A percentile compares a stretch with the other conserved stretches of the same genome.
These are phyloP conservation scores for Brachypteracias leptosomus DNA, from an alignment of 2,113 vertebrate genomes.

Conservation along the genomic window DNA sequence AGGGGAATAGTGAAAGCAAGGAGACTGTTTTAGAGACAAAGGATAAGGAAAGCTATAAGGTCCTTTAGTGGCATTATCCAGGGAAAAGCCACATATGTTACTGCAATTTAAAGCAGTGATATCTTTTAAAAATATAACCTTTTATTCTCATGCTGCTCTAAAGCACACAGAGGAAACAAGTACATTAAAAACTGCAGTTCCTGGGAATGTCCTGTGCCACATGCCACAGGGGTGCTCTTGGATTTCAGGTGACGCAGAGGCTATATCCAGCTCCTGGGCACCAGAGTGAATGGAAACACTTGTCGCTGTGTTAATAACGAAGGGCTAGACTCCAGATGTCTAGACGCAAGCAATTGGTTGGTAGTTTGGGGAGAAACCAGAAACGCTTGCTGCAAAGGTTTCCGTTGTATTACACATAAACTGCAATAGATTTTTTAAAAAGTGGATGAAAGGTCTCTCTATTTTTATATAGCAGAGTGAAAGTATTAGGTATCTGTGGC, in stretches of 20 bases:
- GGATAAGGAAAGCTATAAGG: neutral
- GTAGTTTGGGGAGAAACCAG: neutral
- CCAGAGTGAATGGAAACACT: neutral
- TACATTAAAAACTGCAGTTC: neutral
- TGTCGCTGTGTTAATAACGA: neutral
- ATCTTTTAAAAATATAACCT: neutral
- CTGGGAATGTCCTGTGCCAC: neutral
- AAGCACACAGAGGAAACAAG: neutral
- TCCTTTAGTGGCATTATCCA: neutral
- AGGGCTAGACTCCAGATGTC: neutral
- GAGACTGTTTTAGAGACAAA: neutral
- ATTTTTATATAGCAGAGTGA: conserved; percentile 18
- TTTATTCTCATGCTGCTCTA: neutral
- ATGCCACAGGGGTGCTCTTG: neutral
- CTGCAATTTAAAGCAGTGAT: neutral
- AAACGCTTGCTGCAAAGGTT: neutral
- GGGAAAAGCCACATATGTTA: neutral
- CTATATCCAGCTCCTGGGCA: neutral
- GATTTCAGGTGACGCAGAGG: conserved; percentile 10
- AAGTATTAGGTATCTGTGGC: conserved; percentile 17
- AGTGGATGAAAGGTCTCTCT: conserved; percentile 11
- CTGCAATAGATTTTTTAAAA: neutral
- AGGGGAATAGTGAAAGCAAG: neutral
- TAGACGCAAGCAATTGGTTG: neutral
- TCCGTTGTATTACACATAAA: neutral